Percentiles rank a stretch among this genome's conserved stretches.
phyloP scores from a whole-genome alignment of 2,888 invertebrate species.

The Didymodactylos carnosus region DNA sequence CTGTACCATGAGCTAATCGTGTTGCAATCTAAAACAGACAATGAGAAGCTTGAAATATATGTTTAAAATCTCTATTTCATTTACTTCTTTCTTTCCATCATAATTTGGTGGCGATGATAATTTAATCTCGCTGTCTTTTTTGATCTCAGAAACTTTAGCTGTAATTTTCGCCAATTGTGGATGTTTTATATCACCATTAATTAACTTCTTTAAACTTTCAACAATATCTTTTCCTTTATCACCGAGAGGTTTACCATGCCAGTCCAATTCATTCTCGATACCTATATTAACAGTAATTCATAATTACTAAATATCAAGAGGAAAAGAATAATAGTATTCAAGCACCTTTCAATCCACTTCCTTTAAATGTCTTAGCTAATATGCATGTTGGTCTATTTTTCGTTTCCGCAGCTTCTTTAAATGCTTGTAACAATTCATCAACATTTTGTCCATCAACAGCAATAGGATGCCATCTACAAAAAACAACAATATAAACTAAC shows the following conservation, averaged over 20 bases:
- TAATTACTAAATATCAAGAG: no score
- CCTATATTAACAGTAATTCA: no score
- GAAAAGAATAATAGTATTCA: slow-evolving; percentile 22
- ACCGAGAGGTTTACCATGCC: slow-evolving; percentile 92
- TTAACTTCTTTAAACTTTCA: slow-evolving; percentile 37
- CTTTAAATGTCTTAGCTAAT: slow-evolving; percentile 85
- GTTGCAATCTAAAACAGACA: slow-evolving; percentile 49
- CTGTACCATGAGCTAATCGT: slow-evolving; percentile 77
- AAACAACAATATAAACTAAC: slow-evolving; percentile 24
- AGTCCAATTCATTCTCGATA: slow-evolving; percentile 77
- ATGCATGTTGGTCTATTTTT: slow-evolving; percentile 71
- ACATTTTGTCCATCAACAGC: slow-evolving; percentile 92
- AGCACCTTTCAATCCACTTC: slow-evolving; percentile 45
- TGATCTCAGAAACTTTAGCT: slow-evolving; percentile 4
- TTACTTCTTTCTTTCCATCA: slow-evolving; percentile 37
- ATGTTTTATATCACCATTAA: slow-evolving; percentile 41
- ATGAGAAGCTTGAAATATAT: background rate
- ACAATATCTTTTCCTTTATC: slow-evolving; percentile 51
- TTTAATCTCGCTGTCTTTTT: slow-evolving; percentile 39
- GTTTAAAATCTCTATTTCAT: background rate
- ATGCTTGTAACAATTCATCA: slow-evolving; percentile 61
- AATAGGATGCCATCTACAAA: slow-evolving; percentile 41
- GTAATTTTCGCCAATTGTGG: background rate
- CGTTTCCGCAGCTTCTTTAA: slow-evolving; percentile 50
- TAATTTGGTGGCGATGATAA: slow-evolving; percentile 64